A percentile compares a stretch with the other conserved stretches of the same genome.
These are phyloP conservation scores for Acholoe squamosa DNA, from an alignment of 2,888 invertebrate genomes.

Conservation along the genomic window DNA sequence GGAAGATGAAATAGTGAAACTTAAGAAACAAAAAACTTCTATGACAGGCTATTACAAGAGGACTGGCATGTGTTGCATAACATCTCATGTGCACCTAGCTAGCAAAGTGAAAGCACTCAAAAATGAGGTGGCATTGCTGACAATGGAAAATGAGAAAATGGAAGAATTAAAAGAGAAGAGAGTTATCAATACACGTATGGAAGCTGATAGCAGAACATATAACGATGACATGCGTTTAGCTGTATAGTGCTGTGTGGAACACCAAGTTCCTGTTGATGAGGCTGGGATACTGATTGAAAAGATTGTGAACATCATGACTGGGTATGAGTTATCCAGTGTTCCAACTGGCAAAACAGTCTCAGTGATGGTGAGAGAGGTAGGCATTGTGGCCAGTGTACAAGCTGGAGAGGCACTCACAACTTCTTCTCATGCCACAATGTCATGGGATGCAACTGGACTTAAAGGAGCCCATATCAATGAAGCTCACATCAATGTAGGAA, in stretches of 20 bases:
- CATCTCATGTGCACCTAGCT: neutral
- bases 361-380: neutral
- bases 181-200: neutral
- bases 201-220: neutral
- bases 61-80: neutral
- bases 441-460: too few relatives aligned
- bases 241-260: neutral
- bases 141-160: neutral
- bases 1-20: neutral
- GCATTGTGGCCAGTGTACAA: too few relatives aligned
- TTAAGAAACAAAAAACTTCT: neutral
- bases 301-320: neutral
- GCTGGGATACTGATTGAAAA: neutral
- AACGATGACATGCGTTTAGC: neutral
- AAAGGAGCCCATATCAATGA: too few relatives aligned
- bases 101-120: neutral
- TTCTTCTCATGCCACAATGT: too few relatives aligned
- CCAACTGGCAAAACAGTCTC: neutral
- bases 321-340: neutral
- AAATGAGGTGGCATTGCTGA: neutral
- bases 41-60: neutral
- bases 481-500: too few relatives aligned
- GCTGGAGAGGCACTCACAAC: too few relatives aligned
- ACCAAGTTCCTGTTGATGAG: neutral
- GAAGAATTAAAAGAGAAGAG: neutral